Evolutionary conservation across 2,113 vertebrate genomes (phyloP).

Genomic region (Rhegmatorhina hoffmannsi): DNA sequence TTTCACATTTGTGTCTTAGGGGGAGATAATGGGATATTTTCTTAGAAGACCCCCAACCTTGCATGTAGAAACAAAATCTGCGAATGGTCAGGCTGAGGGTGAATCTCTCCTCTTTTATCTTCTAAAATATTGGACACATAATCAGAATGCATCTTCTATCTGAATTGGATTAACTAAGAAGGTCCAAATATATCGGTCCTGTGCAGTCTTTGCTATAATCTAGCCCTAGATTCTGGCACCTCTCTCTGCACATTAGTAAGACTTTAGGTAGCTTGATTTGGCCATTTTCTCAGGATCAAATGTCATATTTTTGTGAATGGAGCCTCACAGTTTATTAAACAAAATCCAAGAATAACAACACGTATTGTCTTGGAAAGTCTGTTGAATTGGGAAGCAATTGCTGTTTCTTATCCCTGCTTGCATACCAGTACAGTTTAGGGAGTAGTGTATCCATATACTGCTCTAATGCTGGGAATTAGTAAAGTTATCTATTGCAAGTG

Average conservation of each 20-base stretch:
- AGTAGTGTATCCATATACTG: not conserved
- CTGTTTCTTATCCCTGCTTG: not conserved
- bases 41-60: not conserved
- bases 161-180: not conserved
- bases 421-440: not conserved
- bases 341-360: not conserved
- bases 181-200: not conserved
- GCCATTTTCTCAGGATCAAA: not conserved
- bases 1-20: not conserved
- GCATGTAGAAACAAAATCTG: not conserved
- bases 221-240: not conserved
- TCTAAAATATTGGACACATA: not conserved
- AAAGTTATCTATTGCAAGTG: rapidly evolving
- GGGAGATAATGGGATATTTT: not conserved
- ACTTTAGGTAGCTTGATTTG: not conserved
- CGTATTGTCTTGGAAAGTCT: not conserved
- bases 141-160: not conserved
- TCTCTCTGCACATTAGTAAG: not conserved
- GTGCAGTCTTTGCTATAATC: not conserved
- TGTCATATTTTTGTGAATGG: not conserved
- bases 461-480: not conserved
- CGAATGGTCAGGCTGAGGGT: not conserved
- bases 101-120: not conserved
- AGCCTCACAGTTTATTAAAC: not conserved
- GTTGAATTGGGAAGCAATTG: not conserved